A percentile compares a stretch with the other conserved stretches of the same genome.
These are phyloP conservation scores for Andricus quercusramuli DNA, from an alignment of 2,888 invertebrate species.

Conservation along the genomic window DNA sequence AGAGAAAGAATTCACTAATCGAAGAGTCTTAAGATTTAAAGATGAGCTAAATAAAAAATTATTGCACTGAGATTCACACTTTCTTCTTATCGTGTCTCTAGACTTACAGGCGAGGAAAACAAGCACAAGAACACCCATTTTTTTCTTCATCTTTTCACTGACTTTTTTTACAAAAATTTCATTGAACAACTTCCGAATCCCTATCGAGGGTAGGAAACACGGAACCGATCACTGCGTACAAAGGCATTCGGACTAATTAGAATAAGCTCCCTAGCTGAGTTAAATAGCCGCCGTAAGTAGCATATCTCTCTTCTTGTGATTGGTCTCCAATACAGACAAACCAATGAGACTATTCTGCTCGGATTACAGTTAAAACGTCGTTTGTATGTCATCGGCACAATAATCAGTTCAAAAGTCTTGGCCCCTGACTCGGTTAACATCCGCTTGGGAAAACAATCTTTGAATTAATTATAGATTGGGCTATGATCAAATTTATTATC, in stretches of 20 bases:
- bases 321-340: constrained; percentile 8
- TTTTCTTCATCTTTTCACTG: neutral
- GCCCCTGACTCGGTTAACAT: constrained; percentile 37
- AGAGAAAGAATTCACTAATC: no score
- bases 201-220: neutral
- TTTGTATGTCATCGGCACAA: constrained; percentile 27
- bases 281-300: constrained; percentile 27
- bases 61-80: neutral
- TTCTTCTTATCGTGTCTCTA: neutral
- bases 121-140: constrained; percentile 17
- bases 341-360: neutral
- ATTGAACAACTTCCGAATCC: neutral
- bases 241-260: neutral
- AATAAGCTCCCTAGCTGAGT: neutral
- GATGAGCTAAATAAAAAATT: neutral
- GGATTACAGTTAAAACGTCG: constrained; percentile 26
- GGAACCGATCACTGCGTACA: neutral
- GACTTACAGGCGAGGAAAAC: constrained; percentile 10
- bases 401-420: constrained; percentile 40
- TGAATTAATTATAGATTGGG: neutral
- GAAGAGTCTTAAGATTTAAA: no score
- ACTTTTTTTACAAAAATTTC: neutral
- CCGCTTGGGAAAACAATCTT: neutral
- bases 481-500: neutral
- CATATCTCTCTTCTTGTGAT: constrained; percentile 36